Evolutionary conservation across 2,888 invertebrate genomes (phyloP).

Genomic region (Aradus depressus): DNA sequence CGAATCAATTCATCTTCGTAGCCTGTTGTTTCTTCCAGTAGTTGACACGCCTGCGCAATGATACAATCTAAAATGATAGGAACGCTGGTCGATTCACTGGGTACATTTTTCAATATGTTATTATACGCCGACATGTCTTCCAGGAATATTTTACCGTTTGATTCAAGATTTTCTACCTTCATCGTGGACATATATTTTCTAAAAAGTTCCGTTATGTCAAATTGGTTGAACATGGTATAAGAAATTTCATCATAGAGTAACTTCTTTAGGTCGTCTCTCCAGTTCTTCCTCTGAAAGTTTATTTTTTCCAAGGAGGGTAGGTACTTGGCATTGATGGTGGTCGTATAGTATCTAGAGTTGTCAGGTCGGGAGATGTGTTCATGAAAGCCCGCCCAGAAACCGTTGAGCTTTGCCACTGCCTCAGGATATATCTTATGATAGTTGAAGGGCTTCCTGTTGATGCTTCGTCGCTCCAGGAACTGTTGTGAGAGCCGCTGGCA

Average conservation of each 20-base stretch:
- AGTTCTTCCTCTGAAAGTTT: background rate
- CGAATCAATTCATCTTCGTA: background rate
- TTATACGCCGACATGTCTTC: constrained; percentile 11
- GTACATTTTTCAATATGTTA: constrained; percentile 9
- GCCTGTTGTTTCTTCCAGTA: constrained; percentile 2
- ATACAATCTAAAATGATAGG: constrained; percentile 15
- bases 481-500: too few relatives aligned
- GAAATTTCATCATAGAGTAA: constrained; percentile 43
- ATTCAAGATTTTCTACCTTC: constrained; percentile 34
- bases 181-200: constrained; percentile 41
- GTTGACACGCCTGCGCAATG: constrained; percentile 11
- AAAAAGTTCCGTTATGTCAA: constrained; percentile 44
- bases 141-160: background rate
- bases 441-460: background rate
- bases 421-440: background rate
- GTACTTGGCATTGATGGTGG: constrained; percentile 1
- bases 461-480: background rate
- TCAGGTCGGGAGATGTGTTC: constrained; percentile 23
- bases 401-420: background rate
- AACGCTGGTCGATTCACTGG: constrained; percentile 14
- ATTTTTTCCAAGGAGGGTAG: background rate
- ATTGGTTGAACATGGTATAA: constrained; percentile 43
- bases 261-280: constrained; percentile 1
- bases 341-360: constrained; percentile 3
- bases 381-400: constrained; percentile 29